These are phyloP conservation scores for Metopia argyrocephala DNA, from an alignment of 2,888 invertebrate genomes.

Conservation along the genomic window DNA sequence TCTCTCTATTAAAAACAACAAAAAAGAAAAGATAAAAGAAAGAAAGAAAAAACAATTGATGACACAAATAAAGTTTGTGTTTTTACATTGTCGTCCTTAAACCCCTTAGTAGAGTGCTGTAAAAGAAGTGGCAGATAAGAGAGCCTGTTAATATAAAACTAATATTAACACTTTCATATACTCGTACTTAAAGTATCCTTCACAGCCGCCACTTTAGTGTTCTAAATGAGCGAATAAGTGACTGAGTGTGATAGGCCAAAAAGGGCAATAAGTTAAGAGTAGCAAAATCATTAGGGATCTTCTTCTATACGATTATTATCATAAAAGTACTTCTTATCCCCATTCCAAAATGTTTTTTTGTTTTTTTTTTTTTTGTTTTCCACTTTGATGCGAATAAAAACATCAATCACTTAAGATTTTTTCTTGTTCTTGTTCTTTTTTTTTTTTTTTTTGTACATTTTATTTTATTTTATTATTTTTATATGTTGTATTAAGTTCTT, in stretches of 20 bases:
- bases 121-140: background rate
- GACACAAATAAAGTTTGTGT: conserved; percentile 31
- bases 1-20: conserved; percentile 1
- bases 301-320: no score
- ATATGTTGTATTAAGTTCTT: background rate
- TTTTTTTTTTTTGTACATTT: no score
- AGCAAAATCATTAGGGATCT: conserved; percentile 46
- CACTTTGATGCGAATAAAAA: no score
- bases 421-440: background rate
- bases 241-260: background rate
- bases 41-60: conserved; percentile 12
- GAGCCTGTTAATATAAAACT: conserved; percentile 7
- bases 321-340: no score
- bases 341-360: no score
- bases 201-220: background rate
- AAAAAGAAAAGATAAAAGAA: no score
- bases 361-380: no score
- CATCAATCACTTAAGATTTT: conserved; percentile 44
- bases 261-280: conserved; percentile 48
- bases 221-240: background rate
- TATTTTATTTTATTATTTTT: no score
- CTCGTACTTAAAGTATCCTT: conserved; percentile 5
- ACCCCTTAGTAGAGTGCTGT: no score
- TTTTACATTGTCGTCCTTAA: conserved; percentile 19
- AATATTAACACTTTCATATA: conserved; percentile 25